Evolutionary conservation across 30 jellyfish, hydroid and myxozoan genomes (phyloP), one percentile per base, ranked within the genome.

Genomic region (Pelagia noctiluca): DNA sequence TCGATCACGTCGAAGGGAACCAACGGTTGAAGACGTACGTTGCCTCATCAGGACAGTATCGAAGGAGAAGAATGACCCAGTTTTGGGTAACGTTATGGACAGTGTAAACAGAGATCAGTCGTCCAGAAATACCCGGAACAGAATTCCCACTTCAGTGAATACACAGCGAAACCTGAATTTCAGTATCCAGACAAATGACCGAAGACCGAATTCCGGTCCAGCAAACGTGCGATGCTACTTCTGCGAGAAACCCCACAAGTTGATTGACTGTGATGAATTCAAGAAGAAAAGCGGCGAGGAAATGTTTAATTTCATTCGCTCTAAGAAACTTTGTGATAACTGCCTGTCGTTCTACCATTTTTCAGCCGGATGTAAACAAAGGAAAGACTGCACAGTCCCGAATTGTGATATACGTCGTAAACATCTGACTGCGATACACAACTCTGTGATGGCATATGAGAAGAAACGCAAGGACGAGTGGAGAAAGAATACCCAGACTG

Each of bases 41-140:
- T 42, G 34, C 18, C 30, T 33, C 71, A 54, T 78, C 37, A 54
- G 70, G 35, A 3, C 33, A 0, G 11, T 36, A 0, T 21, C 81
- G 0, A 1, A 0, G 7, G 89, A 78, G 72, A 78, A 78, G 54
- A 78, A 60, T 42, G 89, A 78, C 64, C 82, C 89, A 2, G 89
- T 78, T 0, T 78, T 61, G 61, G 89, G 89, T 62, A 52, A 26
- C 3, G 1, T 35, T 23, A 61, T 63, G 82, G 82, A 78, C 47
- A 36, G 53, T 35, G 82, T 24, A 0, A 42, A 60, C 10, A 75
- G 70, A 47, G 71, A 42, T 5, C 57, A 42, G 57, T 42, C 57
- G 16, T 42, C 57, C 8, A 8, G 57, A 42, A 42, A 42, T 42
- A 16, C 8, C 57, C 8, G 57, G 57, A 42, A 5, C 57, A 42